These are phyloP conservation scores for Leptocoma aspasia DNA, from an alignment of 2,113 vertebrate genomes.

Conservation along the genomic window DNA sequence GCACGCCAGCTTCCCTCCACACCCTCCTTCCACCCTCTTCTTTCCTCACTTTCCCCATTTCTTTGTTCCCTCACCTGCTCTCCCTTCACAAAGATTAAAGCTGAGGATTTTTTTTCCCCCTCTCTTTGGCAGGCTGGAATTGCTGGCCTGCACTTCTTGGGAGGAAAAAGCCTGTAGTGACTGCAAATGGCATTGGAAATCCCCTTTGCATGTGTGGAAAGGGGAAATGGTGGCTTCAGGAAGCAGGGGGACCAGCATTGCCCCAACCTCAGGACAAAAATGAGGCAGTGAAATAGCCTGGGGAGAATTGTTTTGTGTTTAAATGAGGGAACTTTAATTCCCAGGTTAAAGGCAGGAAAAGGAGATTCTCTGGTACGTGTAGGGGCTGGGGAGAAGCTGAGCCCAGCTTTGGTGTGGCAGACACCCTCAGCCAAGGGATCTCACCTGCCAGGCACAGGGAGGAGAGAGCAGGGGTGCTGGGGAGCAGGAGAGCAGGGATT, in stretches of 20 bases:
- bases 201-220: accelerated
- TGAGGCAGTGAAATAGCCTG: accelerated
- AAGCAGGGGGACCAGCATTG: accelerated
- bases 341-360: not conserved
- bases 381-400: not conserved
- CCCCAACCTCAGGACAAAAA: not conserved
- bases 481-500: too few species aligned
- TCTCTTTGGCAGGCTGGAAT: not conserved
- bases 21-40: not conserved
- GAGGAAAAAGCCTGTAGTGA: not conserved
- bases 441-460: not conserved
- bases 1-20: accelerated
- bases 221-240: accelerated
- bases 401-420: not conserved
- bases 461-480: not conserved
- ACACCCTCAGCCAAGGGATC: not conserved
- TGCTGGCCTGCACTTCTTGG: not conserved
- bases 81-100: not conserved
- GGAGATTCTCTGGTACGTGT: not conserved
- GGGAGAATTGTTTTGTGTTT: too few species aligned
- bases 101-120: accelerated
- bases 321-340: not conserved
- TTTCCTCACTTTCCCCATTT: not conserved
- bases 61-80: conserved; percentile 3
- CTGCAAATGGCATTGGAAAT: not conserved